Conservation (phyloP, 2,888 invertebrate genomes). For the Lobophora halterata region DNA sequence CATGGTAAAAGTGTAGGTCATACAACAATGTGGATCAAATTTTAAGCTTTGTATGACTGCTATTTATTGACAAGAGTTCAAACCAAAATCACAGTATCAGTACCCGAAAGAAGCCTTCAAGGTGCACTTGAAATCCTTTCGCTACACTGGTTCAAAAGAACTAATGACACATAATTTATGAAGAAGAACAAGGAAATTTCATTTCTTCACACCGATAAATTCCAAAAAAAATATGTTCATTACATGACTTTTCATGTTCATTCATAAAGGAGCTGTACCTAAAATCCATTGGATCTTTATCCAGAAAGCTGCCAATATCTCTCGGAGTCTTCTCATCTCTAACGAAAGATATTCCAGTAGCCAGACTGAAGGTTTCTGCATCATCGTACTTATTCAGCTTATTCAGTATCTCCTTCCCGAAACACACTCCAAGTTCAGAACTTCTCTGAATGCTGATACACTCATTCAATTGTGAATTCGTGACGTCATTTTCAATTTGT, state of each 20-base stretch:
- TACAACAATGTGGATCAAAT: too few species aligned
- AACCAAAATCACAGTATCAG: too few species aligned
- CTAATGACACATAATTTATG: too few species aligned
- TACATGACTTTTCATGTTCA: too few species aligned
- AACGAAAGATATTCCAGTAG: slow-evolving; percentile 83
- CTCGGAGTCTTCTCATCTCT: slow-evolving; percentile 84
- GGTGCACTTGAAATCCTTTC: too few species aligned
- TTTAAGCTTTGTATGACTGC: too few species aligned
- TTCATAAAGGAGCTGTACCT: slow-evolving; percentile 69
- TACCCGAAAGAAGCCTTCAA: too few species aligned
- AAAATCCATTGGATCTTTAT: slow-evolving; percentile 88
- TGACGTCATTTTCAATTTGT: slow-evolving; percentile 57
- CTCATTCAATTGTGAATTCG: slow-evolving; percentile 60
- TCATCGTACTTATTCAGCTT: slow-evolving; percentile 84
- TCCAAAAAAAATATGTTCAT: too few species aligned
- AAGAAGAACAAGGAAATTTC: not conserved
- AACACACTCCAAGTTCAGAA: slow-evolving; percentile 81
- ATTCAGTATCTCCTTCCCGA: slow-evolving; percentile 85
- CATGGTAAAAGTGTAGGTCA: too few species aligned
- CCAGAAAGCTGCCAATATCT: slow-evolving; percentile 84
- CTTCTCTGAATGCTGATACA: slow-evolving; percentile 62
- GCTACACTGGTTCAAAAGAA: too few species aligned
- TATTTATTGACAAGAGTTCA: too few species aligned
- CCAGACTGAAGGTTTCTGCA: slow-evolving; percentile 83
- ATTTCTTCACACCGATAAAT: not conserved